Evolutionary conservation across 2,113 vertebrate species (phyloP).

Genomic region (Turdus rufiventris): DNA sequence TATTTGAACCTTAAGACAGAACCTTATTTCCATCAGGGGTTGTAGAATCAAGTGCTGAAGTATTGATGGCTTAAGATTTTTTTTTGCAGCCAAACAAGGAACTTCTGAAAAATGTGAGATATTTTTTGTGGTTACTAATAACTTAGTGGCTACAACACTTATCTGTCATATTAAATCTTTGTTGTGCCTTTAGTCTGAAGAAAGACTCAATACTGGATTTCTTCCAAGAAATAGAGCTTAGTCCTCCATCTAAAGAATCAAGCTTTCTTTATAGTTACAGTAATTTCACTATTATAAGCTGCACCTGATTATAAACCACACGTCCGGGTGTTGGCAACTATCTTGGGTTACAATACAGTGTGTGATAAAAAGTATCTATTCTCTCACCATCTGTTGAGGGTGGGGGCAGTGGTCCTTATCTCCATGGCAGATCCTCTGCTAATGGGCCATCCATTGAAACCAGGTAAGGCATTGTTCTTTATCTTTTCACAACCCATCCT

Average conservation of each 20-base stretch:
- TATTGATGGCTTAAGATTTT: neutral
- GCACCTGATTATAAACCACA: no score
- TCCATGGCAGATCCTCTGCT: no score
- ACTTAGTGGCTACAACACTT: neutral
- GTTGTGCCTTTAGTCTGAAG: neutral
- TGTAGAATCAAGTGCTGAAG: neutral
- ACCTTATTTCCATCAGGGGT: neutral
- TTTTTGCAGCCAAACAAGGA: neutral
- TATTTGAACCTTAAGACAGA: neutral
- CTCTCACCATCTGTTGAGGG: no score
- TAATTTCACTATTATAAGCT: no score
- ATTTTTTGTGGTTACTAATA: neutral
- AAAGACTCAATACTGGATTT: neutral
- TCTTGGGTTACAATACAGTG: no score
- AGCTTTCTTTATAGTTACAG: neutral
- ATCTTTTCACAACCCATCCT: no score
- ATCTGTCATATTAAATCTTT: neutral
- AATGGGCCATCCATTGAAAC: no score
- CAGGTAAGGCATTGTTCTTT: no score
- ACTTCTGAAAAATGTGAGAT: neutral
- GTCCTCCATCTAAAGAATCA: neutral
- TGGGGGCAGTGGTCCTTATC: no score
- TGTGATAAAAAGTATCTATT: no score
- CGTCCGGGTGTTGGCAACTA: no score
- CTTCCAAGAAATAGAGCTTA: neutral